A percentile compares a stretch with the other conserved stretches of the same genome.
These are phyloP conservation scores for Dioctria rufipes DNA, from an alignment of 2,888 invertebrate species.

Conservation along the genomic window DNA sequence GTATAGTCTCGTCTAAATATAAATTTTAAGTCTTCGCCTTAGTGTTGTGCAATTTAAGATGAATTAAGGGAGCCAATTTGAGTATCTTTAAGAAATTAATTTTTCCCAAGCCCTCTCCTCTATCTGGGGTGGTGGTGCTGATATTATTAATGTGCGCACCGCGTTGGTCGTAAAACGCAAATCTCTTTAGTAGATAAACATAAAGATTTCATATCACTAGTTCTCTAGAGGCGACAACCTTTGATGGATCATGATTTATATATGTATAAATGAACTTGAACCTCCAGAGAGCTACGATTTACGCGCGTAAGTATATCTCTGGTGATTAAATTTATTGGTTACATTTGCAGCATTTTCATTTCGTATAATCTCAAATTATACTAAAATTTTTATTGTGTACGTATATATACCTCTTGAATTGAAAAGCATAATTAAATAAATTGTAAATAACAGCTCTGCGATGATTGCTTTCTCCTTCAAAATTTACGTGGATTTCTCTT, in stretches of 20 bases:
- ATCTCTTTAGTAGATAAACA: constrained; percentile 26
- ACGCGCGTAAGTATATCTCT: constrained; percentile 22
- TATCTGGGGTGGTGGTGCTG: not conserved
- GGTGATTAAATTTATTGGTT: constrained; percentile 10
- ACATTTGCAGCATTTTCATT: not conserved
- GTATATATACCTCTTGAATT: too few relatives aligned
- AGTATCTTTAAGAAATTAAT: constrained; percentile 41
- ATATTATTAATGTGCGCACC: not conserved
- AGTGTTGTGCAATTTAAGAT: constrained; percentile 18
- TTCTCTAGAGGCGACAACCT: not conserved
- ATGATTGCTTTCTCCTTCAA: too few relatives aligned
- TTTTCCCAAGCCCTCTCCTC: constrained; percentile 9
- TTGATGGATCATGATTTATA: not conserved
- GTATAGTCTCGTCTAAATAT: constrained; percentile 26
- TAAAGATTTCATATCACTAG: constrained; percentile 14
- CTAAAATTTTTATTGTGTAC: too few relatives aligned
- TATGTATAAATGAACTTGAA: constrained; percentile 16
- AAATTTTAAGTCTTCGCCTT: constrained; percentile 27
- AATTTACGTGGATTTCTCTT: too few relatives aligned
- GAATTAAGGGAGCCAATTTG: constrained; percentile 40
- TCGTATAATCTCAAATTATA: too few relatives aligned
- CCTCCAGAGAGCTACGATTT: constrained; percentile 13
- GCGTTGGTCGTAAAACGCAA: constrained; percentile 19
- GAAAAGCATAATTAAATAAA: too few relatives aligned
- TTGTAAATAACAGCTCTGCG: too few relatives aligned